phyloP scores from a whole-genome alignment of 2,797 vertebrate genomes.

The Melanotaenia pygmaea region DNA sequence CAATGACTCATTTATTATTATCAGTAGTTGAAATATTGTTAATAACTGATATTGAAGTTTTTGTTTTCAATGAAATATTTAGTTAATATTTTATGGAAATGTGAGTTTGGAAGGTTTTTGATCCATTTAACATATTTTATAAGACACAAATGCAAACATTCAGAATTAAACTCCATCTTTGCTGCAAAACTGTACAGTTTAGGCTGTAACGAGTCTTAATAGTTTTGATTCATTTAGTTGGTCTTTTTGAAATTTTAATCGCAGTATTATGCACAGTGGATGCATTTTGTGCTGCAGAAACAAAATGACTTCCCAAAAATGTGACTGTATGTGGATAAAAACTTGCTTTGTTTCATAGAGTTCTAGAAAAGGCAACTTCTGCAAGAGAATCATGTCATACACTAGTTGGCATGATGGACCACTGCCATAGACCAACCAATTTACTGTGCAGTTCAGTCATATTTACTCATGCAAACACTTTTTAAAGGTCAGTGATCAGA shows the following conservation, averaged over 20 bases:
- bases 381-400: neutral
- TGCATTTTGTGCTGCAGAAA: neutral
- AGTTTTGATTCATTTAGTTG: too few species aligned
- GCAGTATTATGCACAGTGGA: neutral
- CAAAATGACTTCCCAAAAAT: neutral
- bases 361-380: neutral
- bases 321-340: neutral
- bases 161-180: too few species aligned
- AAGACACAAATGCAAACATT: too few species aligned
- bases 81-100: too few species aligned
- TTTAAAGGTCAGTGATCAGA: neutral
- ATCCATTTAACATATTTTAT: too few species aligned
- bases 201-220: too few species aligned
- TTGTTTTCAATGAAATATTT: too few species aligned
- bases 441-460: neutral
- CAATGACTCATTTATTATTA: neutral
- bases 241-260: too few species aligned
- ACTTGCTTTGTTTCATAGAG: too few species aligned
- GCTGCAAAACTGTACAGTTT: too few species aligned
- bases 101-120: too few species aligned
- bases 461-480: neutral
- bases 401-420: neutral
- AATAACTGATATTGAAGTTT: neutral
- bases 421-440: neutral
- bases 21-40: neutral